Evolutionary conservation across 2,888 invertebrate genomes (phyloP).

Genomic region (Phragmatobia fuliginosa): DNA sequence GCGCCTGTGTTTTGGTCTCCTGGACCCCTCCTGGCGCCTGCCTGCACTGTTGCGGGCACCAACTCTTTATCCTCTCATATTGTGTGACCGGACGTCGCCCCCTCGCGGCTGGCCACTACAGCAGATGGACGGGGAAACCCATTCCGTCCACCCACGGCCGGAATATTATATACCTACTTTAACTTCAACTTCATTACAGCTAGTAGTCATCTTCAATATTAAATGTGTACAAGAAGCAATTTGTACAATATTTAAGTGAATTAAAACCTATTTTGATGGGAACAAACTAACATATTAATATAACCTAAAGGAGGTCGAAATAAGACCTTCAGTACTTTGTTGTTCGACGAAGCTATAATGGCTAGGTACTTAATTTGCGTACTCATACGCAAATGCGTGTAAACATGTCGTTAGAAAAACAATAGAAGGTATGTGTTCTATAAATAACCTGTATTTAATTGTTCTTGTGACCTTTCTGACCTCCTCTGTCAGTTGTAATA

Average conservation of each 20-base stretch:
- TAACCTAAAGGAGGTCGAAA: neutral
- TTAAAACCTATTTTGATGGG: neutral
- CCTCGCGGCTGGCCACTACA: too few relatives aligned
- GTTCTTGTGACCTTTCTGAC: constrained; percentile 8
- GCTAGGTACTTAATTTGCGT: neutral
- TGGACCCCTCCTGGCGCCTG: too few relatives aligned
- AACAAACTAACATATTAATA: neutral
- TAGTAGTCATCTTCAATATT: neutral
- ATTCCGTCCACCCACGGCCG: too few relatives aligned
- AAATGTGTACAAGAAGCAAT: too few relatives aligned
- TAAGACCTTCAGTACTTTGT: neutral
- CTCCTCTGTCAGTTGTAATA: constrained; percentile 4
- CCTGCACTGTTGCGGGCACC: too few relatives aligned
- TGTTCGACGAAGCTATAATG: constrained; percentile 1
- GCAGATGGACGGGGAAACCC: too few relatives aligned
- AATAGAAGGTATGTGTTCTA: constrained; percentile 7
- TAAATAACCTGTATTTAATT: constrained; percentile 11
- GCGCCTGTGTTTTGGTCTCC: too few relatives aligned
- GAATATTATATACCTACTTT: too few relatives aligned
- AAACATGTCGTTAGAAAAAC: constrained; percentile 8
- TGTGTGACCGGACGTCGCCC: too few relatives aligned
- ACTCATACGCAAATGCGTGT: too few relatives aligned
- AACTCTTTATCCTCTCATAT: too few relatives aligned
- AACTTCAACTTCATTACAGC: too few relatives aligned
- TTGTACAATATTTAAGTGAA: neutral